Conservation (phyloP, 2,888 invertebrate species). For the Rhaphigaster nebulosa region DNA sequence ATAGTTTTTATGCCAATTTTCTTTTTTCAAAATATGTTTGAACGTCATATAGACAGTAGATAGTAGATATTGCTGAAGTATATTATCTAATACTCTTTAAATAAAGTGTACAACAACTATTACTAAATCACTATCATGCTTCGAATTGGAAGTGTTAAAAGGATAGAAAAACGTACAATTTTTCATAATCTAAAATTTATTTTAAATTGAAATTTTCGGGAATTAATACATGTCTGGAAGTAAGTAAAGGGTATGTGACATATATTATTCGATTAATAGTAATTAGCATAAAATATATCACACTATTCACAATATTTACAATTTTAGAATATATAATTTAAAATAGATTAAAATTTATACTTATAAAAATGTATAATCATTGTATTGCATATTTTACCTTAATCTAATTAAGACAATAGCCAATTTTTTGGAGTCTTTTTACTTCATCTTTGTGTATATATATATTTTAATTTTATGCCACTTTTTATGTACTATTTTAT, state of each 20-base stretch:
- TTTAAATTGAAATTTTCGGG: constrained; percentile 55
- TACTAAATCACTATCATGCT: neutral
- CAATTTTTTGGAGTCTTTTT: constrained; percentile 44
- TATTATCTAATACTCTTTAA: too few species aligned
- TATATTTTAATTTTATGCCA: neutral
- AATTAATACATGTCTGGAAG: constrained; percentile 57
- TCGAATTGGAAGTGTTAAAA: neutral
- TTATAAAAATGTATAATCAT: constrained; percentile 56
- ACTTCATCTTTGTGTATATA: neutral
- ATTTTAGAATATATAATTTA: constrained; percentile 45
- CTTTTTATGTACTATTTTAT: neutral
- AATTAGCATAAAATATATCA: constrained; percentile 57
- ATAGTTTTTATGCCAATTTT: too few species aligned
- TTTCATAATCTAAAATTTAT: constrained; percentile 53
- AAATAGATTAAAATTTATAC: constrained; percentile 53
- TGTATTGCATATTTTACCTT: constrained; percentile 47
- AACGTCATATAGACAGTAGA: too few species aligned
- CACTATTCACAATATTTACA: constrained; percentile 59
- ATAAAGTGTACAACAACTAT: too few species aligned
- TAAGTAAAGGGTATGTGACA: constrained; percentile 56
- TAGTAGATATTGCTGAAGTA: too few species aligned
- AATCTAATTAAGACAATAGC: constrained; percentile 41
- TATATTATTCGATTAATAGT: constrained; percentile 39
- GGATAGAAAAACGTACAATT: neutral
- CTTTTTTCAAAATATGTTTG: too few species aligned